Evolutionary conservation across 2,113 vertebrate genomes (phyloP).

Genomic region (Dromas ardeola): DNA sequence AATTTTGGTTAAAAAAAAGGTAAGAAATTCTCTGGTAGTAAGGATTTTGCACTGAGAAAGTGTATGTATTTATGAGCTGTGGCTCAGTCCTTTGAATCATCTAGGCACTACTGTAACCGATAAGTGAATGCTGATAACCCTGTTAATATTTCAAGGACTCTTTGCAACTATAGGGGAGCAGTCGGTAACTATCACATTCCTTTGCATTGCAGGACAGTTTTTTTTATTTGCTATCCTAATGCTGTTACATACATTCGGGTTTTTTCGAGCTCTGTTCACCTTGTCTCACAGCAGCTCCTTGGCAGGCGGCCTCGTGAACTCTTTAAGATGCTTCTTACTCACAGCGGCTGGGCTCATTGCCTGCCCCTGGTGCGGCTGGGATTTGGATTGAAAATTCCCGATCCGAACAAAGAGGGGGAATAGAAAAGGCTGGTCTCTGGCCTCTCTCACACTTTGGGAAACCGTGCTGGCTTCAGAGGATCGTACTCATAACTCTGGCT

Average conservation of each 20-base stretch:
- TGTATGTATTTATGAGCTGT: background rate
- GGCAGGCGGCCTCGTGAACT: background rate
- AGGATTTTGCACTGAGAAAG: background rate
- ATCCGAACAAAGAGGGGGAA: conserved; percentile 10
- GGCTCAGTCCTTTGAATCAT: conserved; percentile 14
- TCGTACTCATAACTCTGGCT: background rate
- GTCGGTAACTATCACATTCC: conserved; percentile 1
- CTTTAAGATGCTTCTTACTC: conserved; percentile 15
- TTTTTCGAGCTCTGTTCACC: background rate
- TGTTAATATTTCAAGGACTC: conserved; percentile 64
- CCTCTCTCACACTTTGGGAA: conserved; percentile 10
- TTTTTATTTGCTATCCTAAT: conserved; percentile 40
- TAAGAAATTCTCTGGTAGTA: background rate
- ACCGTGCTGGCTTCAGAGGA: background rate
- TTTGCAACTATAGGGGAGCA: conserved; percentile 1
- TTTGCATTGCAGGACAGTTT: conserved; percentile 30
- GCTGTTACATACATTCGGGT: background rate
- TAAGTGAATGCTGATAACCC: conserved; percentile 55
- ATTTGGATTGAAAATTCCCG: conserved; percentile 65
- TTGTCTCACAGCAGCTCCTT: background rate
- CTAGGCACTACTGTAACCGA: conserved; percentile 17
- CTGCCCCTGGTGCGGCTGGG: background rate
- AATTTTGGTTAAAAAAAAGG: background rate
- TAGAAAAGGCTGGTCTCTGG: conserved; percentile 17
- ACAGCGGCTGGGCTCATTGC: conserved; percentile 6